A percentile compares a stretch with the other conserved stretches of the same genome.
phyloP scores from a whole-genome alignment of 2,888 invertebrate genomes.

The Alloplasta piceator region DNA sequence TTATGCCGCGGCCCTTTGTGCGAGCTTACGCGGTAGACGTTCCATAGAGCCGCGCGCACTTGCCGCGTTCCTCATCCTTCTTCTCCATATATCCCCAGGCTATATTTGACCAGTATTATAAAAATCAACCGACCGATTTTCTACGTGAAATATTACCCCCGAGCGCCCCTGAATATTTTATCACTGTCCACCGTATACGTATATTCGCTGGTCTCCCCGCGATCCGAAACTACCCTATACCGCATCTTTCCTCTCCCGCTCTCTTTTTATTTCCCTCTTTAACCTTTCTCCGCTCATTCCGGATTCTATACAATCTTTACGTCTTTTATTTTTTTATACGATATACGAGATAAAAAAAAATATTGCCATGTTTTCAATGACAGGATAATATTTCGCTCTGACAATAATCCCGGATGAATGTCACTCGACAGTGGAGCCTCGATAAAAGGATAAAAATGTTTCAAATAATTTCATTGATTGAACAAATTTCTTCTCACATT shows the following conservation, averaged over 20 bases:
- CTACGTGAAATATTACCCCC: conserved; percentile 82
- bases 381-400: conserved; percentile 24
- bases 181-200: conserved; percentile 79
- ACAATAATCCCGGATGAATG: conserved; percentile 1
- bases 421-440: too few relatives aligned
- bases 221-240: conserved; percentile 55
- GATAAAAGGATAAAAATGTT: too few relatives aligned
- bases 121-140: conserved; percentile 84
- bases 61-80: conserved; percentile 63
- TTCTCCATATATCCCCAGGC: conserved; percentile 78
- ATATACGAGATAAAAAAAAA: conserved; percentile 30
- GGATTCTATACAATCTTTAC: conserved; percentile 38
- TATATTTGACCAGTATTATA: conserved; percentile 84
- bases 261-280: conserved; percentile 63
- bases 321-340: conserved; percentile 52
- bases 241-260: conserved; percentile 52
- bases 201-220: conserved; percentile 59
- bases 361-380: conserved; percentile 35
- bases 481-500: too few relatives aligned
- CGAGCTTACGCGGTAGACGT: conserved; percentile 77
- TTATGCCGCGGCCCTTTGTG: conserved; percentile 83
- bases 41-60: conserved; percentile 70
- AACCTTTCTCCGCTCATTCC: conserved; percentile 53
- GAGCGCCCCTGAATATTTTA: conserved; percentile 83
- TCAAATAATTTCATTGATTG: too few relatives aligned